Conservation (phyloP, 2,888 invertebrate species). For the Eutolmus rufibarbis region DNA sequence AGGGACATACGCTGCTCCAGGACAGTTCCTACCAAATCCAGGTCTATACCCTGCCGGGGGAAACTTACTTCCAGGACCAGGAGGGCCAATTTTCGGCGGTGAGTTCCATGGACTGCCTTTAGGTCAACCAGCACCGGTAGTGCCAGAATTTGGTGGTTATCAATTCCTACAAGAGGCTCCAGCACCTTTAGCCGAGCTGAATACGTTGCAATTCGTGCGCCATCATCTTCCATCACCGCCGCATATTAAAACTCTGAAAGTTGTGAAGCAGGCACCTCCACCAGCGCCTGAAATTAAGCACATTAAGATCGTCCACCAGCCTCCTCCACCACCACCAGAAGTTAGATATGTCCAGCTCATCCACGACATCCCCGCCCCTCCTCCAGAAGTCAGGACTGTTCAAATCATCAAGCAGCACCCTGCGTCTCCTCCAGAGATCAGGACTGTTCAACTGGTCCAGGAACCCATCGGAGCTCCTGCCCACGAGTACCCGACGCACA, state of each 20-base stretch:
- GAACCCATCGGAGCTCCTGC: neutral
- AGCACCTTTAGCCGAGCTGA: neutral
- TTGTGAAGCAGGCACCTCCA: slow-evolving; percentile 18
- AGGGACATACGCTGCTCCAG: neutral
- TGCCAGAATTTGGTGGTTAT: neutral
- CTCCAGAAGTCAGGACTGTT: slow-evolving; percentile 21
- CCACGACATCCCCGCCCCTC: slow-evolving; percentile 4
- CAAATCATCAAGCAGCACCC: neutral
- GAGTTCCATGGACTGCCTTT: neutral
- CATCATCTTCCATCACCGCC: slow-evolving; percentile 24
- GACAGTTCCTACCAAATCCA: neutral
- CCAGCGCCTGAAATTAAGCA: slow-evolving; percentile 29
- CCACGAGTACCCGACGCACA: neutral
- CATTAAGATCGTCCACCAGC: slow-evolving; percentile 8
- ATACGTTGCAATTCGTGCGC: neutral
- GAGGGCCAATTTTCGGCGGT: neutral
- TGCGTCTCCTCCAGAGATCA: slow-evolving; percentile 16
- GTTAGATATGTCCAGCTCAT: neutral
- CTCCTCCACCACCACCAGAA: slow-evolving; percentile 29
- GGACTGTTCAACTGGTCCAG: slow-evolving; percentile 18
- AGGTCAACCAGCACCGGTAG: neutral
- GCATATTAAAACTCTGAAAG: neutral
- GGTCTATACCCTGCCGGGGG: neutral
- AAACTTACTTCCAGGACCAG: neutral
- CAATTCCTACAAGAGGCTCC: neutral